phyloP scores from a whole-genome alignment of 2,797 vertebrate species.

The Thripadectes ignobilis region DNA sequence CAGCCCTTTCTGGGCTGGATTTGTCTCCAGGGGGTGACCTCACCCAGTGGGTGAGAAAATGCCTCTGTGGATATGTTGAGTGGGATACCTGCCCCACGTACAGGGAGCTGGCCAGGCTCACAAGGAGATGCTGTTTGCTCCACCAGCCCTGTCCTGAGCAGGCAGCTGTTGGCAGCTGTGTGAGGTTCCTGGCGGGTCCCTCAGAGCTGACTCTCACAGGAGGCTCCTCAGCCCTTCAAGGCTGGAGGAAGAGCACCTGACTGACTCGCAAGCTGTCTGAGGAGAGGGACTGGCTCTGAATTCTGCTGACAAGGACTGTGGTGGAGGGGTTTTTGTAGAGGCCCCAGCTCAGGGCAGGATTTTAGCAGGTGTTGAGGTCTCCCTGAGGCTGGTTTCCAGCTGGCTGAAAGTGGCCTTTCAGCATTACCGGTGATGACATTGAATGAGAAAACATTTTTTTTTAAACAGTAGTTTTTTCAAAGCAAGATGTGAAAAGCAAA shows the following conservation, averaged over 20 bases:
- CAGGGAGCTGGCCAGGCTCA: rapidly evolving
- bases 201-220: rapidly evolving
- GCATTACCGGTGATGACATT: not conserved
- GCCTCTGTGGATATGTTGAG: not conserved
- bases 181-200: not conserved
- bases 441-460: conserved; percentile 37
- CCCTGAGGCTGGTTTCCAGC: not conserved
- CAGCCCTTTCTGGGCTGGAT: not conserved
- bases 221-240: not conserved
- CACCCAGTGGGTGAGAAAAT: not conserved
- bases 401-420: conserved; percentile 57
- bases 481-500: conserved; percentile 8
- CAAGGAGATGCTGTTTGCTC: not conserved
- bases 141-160: not conserved
- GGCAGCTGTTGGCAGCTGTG: not conserved
- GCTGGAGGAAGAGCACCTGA: not conserved
- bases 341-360: not conserved
- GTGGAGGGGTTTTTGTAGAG: not conserved
- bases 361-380: conserved; percentile 48
- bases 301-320: conserved; percentile 1
- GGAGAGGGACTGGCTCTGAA: not conserved
- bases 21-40: not conserved
- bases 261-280: not conserved
- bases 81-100: rapidly evolving
- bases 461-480: conserved; percentile 33